phyloP scores from a whole-genome alignment of 2,113 vertebrate species.

The Myotis lucifugus region DNA sequence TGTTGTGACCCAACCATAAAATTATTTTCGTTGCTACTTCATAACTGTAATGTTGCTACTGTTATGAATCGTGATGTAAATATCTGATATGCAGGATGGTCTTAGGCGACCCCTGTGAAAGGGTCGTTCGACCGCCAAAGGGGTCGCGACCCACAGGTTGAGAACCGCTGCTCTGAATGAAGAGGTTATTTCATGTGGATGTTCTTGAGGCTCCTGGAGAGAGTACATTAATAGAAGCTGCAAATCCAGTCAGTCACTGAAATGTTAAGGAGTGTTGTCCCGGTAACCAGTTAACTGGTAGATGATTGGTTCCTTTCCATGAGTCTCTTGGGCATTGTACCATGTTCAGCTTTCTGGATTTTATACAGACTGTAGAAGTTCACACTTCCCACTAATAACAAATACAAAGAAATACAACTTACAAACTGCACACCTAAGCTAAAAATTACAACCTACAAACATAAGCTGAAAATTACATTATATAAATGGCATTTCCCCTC shows the following conservation, averaged over 20 bases:
- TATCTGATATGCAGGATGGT: no score
- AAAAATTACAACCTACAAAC: neutral
- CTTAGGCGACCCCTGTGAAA: no score
- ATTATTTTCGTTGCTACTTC: no score
- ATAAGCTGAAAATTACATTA: neutral
- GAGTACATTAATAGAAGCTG: neutral
- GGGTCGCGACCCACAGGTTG: no score
- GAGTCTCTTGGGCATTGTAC: neutral
- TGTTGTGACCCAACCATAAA: no score
- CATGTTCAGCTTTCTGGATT: slow-evolving; percentile 4
- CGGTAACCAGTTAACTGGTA: neutral
- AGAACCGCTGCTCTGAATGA: neutral
- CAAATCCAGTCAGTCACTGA: neutral
- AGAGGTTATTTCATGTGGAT: neutral
- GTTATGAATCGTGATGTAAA: no score
- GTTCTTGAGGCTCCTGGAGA: neutral
- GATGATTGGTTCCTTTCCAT: neutral
- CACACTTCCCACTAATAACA: neutral
- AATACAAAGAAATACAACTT: neutral
- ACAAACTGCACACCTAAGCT: neutral
- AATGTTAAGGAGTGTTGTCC: neutral
- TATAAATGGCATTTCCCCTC: neutral
- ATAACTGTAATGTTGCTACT: no score
- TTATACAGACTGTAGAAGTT: neutral
- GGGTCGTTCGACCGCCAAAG: no score